Evolutionary conservation across 1,140 invertebrate genomes (phyloP), one percentile per base, ranked within the genome.

Genomic region (Lucilia cuprina): DNA sequence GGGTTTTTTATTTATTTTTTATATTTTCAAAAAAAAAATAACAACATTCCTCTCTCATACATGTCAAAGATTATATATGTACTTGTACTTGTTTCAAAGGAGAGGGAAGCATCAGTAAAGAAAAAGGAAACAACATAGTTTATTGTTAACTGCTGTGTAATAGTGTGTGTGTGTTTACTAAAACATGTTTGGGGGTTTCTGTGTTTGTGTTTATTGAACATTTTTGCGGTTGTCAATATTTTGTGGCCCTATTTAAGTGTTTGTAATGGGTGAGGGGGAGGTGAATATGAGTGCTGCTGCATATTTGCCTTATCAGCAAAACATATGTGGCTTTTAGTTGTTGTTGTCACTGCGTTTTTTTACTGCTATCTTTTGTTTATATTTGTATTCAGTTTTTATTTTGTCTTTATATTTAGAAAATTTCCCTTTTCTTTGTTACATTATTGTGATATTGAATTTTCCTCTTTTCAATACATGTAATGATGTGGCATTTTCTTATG

Each of bases 161-260:
- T 3, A 5, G 35, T 5, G 10, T 41, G 41, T 41, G 41, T 41
- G 41, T 41, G 41, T 41, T 41, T 41, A 41, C 41, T 41, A 55
- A 55, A 55, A 12, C 12, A 55, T 17, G 50, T 55, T 9, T 49
- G 49, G 49, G 9, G 49, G 9, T 49, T 49, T 49, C 9, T 49
- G 12, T 55, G 50, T 4, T 13, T 55, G 50, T 0, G 50, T 55
- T 55, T 55, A 55, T 55, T 77, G 74, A 77, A 41, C 74, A 77
- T 77, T 77, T 77, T 77, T 77, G 74, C 34, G 74, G 74, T 77
- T 77, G 34, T 77, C 74, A 77, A 77, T 41, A 77, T 41, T 25
- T 75, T 82, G n/a, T 65, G 25, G 2, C 77, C 9, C 74, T 41
- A 13, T 80, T 30, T 3, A 12, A 41, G 41, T 41, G 41, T 41